A percentile compares a stretch with the other conserved stretches of the same genome.
Evolutionary conservation across 2,888 invertebrate genomes (phyloP).

Genomic region (Idaea straminata): DNA sequence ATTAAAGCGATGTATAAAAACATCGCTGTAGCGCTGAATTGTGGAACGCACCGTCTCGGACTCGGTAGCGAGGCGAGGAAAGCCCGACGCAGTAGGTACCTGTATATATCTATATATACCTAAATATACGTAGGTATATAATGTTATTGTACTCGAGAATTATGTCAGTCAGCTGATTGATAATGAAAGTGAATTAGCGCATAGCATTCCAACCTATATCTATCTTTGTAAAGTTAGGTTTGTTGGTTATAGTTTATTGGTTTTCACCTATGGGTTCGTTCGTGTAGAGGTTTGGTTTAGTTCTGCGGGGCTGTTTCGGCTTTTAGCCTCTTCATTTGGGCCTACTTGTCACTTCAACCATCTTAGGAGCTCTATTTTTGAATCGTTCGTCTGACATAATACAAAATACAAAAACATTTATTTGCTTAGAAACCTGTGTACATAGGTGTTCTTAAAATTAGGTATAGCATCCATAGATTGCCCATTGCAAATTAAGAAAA

Average conservation of each 20-base stretch:
- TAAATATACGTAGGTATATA: constrained; percentile 43
- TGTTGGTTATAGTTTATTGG: not conserved
- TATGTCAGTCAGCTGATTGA: constrained; percentile 69
- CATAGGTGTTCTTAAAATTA: too few species aligned
- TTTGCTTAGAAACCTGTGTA: too few species aligned
- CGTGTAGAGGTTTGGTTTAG: too few species aligned
- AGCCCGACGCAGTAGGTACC: constrained; percentile 42
- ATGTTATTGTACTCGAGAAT: constrained; percentile 56
- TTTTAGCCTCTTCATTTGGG: too few species aligned
- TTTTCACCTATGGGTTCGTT: too few species aligned
- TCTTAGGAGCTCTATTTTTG: too few species aligned
- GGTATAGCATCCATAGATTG: too few species aligned
- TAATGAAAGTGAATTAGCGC: constrained; percentile 50
- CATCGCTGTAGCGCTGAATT: not conserved
- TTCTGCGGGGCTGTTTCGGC: too few species aligned
- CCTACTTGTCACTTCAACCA: too few species aligned
- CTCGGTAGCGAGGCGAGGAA: constrained; percentile 48
- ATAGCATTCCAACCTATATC: constrained; percentile 23
- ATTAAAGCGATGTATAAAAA: not conserved
- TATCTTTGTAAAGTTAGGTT: not conserved
- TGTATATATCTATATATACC: constrained; percentile 28
- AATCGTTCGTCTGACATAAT: too few species aligned
- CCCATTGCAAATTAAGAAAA: too few species aligned
- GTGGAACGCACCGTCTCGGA: constrained; percentile 50
- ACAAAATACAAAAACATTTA: too few species aligned